Evolutionary conservation across 1,140 invertebrate species (phyloP).

Genomic region (Pseudomyrmex concolor): DNA sequence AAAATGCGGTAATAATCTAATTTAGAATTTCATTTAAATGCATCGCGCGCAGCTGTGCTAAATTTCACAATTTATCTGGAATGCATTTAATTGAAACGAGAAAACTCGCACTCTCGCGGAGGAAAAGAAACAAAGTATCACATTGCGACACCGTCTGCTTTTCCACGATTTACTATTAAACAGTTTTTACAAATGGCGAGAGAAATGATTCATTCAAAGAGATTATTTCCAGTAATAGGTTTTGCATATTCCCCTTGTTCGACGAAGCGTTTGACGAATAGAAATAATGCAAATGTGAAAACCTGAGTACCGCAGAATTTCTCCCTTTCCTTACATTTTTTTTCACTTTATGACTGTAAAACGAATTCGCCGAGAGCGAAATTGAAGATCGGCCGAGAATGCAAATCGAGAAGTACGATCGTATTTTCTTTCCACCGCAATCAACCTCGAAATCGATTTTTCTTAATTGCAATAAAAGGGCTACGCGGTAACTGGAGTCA

Average conservation of each 20-base stretch:
- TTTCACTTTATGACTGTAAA: constrained; percentile 20
- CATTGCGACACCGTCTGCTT: no score
- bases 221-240: not conserved
- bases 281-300: constrained; percentile 6
- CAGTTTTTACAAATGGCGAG: constrained; percentile 2
- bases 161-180: constrained; percentile 17
- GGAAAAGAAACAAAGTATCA: not conserved
- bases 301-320: not conserved
- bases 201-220: not conserved
- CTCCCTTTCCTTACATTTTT: not conserved
- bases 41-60: not conserved
- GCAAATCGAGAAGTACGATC: constrained; percentile 16
- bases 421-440: not conserved
- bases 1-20: constrained; percentile 21
- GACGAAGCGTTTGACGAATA: no score
- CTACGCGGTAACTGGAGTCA: constrained; percentile 4
- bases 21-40: constrained; percentile 55
- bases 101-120: not conserved
- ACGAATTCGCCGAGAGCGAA: constrained; percentile 5
- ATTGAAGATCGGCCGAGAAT: not conserved
- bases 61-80: constrained; percentile 38
- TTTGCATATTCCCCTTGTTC: not conserved
- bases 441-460: constrained; percentile 42
- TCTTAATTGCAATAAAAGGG: constrained; percentile 39
- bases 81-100: constrained; percentile 20